Evolutionary conservation across 2,113 vertebrate genomes (phyloP).

Genomic region (Oenanthe melanoleuca): DNA sequence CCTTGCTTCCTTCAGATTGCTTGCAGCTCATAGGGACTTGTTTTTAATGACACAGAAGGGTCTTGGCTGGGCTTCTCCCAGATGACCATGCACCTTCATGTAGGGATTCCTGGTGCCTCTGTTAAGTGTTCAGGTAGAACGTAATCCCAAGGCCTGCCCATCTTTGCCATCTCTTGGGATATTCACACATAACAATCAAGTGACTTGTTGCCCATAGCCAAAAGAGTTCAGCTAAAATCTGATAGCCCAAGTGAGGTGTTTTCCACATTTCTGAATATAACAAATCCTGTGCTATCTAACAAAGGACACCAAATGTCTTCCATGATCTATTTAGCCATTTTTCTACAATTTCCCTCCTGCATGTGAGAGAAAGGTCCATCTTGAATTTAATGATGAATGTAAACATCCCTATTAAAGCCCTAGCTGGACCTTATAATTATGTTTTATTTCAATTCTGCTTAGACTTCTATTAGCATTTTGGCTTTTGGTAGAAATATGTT

Average conservation of each 20-base stretch:
- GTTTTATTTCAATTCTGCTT: neutral
- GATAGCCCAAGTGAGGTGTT: neutral
- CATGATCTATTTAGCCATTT: neutral
- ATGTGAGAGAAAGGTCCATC: neutral
- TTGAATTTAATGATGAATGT: neutral
- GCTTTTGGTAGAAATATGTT: neutral
- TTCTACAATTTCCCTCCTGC: neutral
- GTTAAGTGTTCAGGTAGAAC: neutral
- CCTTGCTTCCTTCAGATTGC: slow-evolving; percentile 5
- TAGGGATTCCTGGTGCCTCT: neutral
- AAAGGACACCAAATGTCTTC: neutral
- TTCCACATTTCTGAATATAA: neutral
- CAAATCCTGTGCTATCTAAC: neutral
- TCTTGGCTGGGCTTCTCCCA: neutral
- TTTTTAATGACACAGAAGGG: neutral
- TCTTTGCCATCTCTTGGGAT: neutral
- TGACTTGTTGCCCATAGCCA: neutral
- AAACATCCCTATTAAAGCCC: neutral
- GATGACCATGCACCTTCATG: neutral
- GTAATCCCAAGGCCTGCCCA: neutral
- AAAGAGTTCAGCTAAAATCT: neutral
- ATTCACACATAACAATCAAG: neutral
- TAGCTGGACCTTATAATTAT: neutral
- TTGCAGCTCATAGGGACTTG: neutral
- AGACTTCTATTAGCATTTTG: neutral